Percentiles rank a stretch among this genome's conserved stretches.
These are phyloP conservation scores for Melolontha melolontha DNA, from an alignment of 2,888 invertebrate genomes.

Conservation along the genomic window DNA sequence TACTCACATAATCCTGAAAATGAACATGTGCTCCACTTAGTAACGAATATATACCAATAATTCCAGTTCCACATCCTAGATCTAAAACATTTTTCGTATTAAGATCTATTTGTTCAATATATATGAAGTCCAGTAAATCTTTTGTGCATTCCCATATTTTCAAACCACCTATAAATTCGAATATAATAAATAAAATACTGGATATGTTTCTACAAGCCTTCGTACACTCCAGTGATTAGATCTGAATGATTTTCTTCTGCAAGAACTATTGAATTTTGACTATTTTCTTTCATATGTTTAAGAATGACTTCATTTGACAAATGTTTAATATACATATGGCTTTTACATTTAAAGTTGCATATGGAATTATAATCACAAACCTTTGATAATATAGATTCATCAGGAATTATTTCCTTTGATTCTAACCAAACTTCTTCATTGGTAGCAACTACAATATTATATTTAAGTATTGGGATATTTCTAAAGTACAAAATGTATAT, in stretches of 20 bases:
- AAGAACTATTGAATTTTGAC: conserved; percentile 63
- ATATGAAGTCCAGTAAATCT: conserved; percentile 80
- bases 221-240: conserved; percentile 81
- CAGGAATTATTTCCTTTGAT: conserved; percentile 44
- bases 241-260: conserved; percentile 79
- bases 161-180: conserved; percentile 79
- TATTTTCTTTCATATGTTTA: conserved; percentile 55
- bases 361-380: conserved; percentile 58
- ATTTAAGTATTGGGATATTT: not conserved
- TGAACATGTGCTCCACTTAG: conserved; percentile 77
- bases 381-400: conserved; percentile 54
- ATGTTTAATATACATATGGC: conserved; percentile 66
- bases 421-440: conserved; percentile 53
- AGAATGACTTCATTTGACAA: conserved; percentile 64
- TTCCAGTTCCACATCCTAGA: conserved; percentile 92
- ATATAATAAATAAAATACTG: conserved; percentile 12
- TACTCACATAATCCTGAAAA: conserved; percentile 95
- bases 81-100: conserved; percentile 78
- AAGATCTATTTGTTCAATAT: conserved; percentile 63
- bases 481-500: not conserved
- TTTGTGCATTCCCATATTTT: conserved; percentile 97
- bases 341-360: conserved; percentile 64
- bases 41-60: conserved; percentile 85
- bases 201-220: conserved; percentile 69
- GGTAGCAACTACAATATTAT: conserved; percentile 5